phyloP scores from a whole-genome alignment of 2,113 vertebrate species.

The Casuarius casuarius region DNA sequence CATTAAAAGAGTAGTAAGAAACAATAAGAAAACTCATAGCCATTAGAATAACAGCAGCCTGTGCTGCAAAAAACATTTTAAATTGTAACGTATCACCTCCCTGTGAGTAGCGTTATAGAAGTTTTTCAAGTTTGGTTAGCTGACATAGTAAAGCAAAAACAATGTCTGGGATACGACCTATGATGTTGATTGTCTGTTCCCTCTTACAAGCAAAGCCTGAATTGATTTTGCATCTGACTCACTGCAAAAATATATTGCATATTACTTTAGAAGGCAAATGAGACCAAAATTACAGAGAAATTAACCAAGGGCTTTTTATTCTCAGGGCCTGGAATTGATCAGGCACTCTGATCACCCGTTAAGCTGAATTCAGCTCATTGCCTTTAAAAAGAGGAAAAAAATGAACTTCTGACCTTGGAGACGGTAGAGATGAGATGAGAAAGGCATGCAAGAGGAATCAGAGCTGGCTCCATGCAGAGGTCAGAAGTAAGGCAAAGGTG shows the following conservation, averaged over 20 bases:
- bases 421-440: background rate
- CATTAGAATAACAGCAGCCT: background rate
- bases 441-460: background rate
- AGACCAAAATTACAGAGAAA: background rate
- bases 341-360: background rate
- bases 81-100: background rate
- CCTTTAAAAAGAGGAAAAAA: background rate
- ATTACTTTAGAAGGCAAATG: constrained; percentile 33
- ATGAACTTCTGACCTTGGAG: background rate
- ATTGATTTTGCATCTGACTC: background rate
- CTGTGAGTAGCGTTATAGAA: background rate
- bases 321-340: background rate
- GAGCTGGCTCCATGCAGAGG: background rate
- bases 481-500: background rate
- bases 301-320: constrained; percentile 1
- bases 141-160: background rate
- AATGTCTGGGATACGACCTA: background rate
- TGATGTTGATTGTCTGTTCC: background rate
- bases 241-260: constrained; percentile 6
- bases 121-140: background rate
- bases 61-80: background rate
- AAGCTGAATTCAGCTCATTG: background rate
- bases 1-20: background rate
- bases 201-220: background rate
- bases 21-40: background rate